Percentiles rank a stretch among this genome's conserved stretches.
These are phyloP conservation scores for Lepeophtheirus salmonis DNA, from an alignment of 1,140 invertebrate species.

Conservation along the genomic window DNA sequence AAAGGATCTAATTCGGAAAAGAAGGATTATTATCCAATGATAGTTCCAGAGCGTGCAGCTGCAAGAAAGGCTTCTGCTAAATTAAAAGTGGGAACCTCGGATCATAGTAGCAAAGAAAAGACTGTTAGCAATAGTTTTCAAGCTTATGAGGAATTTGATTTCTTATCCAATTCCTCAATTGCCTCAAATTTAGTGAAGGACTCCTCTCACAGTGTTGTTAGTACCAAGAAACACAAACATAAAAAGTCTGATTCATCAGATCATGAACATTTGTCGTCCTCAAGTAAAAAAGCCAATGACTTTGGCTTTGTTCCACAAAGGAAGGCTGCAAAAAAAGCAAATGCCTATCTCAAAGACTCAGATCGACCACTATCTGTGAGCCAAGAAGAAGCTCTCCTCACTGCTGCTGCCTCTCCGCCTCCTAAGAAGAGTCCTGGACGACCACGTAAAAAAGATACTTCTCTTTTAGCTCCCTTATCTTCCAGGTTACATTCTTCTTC, in stretches of 20 bases:
- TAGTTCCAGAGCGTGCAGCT: constrained; percentile 13
- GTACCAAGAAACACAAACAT: constrained; percentile 20
- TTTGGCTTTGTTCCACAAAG: constrained; percentile 54
- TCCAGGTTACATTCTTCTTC: constrained; percentile 1
- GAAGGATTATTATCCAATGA: constrained; percentile 3
- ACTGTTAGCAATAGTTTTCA: neutral
- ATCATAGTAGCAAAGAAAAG: neutral
- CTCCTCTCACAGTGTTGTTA: neutral
- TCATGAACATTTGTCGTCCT: constrained; percentile 12
- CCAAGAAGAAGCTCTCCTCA: neutral
- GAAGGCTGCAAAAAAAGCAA: constrained; percentile 71
- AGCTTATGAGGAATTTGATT: constrained; percentile 5
- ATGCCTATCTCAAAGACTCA: constrained; percentile 28
- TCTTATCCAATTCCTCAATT: too few species aligned
- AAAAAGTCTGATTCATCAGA: constrained; percentile 27
- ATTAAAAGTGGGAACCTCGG: neutral
- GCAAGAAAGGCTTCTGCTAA: constrained; percentile 13
- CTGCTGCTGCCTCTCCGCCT: constrained; percentile 16
- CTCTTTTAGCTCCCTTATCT: neutral
- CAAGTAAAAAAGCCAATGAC: constrained; percentile 15
- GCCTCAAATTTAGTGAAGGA: neutral
- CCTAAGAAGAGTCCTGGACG: constrained; percentile 2
- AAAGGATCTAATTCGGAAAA: too few species aligned
- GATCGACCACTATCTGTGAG: neutral
- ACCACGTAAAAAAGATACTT: constrained; percentile 15